phyloP scores from a whole-genome alignment of 2,113 vertebrate genomes.

The Malurus cyaneus region DNA sequence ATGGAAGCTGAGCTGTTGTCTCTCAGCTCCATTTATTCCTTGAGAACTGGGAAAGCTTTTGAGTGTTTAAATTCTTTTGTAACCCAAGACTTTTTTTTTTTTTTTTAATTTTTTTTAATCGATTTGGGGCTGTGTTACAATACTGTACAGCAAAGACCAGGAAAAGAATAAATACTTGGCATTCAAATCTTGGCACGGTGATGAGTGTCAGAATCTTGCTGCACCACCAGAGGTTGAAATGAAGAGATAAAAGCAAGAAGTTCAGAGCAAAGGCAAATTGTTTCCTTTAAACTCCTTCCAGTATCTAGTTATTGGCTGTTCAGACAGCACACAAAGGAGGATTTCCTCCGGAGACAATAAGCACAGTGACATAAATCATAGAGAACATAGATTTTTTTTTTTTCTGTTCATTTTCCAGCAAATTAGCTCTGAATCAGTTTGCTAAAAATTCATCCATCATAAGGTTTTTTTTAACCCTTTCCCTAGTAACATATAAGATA shows the following conservation, averaged over 20 bases:
- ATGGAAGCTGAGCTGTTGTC: not conserved
- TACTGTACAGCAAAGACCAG: not conserved
- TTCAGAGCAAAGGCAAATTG: constrained; percentile 2
- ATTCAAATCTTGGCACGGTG: not conserved
- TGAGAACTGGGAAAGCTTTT: not conserved
- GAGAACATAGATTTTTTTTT: not conserved
- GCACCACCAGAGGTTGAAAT: not conserved
- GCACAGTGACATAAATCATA: not conserved
- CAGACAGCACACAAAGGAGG: not conserved
- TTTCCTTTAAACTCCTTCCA: constrained; percentile 26
- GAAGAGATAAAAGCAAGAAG: constrained; percentile 6
- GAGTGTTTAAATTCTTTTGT: not conserved
- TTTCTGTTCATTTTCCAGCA: not conserved
- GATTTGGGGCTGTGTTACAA: not conserved
- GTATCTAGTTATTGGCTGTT: not conserved
- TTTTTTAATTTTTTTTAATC: rapidly evolving
- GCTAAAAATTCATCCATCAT: not conserved
- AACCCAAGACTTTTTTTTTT: rapidly evolving
- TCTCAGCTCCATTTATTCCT: not conserved
- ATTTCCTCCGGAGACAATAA: not conserved
- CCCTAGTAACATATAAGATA: not conserved
- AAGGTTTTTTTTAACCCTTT: not conserved
- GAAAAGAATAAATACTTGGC: not conserved
- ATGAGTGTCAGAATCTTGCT: not conserved
- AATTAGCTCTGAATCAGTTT: not conserved